These are phyloP conservation scores for Drosophila anceps DNA, from an alignment of 2,888 invertebrate genomes.

Conservation along the genomic window DNA sequence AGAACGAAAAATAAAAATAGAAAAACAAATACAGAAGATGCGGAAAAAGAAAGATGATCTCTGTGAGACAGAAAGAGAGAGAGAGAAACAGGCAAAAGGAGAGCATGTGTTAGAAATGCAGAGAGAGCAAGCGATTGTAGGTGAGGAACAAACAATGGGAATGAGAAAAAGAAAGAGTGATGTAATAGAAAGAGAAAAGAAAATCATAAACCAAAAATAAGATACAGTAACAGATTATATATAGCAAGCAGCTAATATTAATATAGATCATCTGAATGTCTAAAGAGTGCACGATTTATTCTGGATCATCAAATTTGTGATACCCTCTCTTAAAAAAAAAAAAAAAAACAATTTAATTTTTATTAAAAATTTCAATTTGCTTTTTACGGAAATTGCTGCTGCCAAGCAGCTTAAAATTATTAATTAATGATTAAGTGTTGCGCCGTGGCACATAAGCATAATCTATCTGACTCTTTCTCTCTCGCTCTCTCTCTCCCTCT, in stretches of 20 bases:
- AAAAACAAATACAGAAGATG: too few species aligned
- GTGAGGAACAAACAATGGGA: too few species aligned
- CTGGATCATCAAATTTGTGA: not conserved
- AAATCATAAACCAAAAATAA: too few species aligned
- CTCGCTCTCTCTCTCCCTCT: not conserved
- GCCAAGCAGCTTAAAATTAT: slow-evolving; percentile 36
- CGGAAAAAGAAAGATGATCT: too few species aligned
- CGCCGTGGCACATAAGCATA: not conserved
- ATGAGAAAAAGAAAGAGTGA: not conserved
- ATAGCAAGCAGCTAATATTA: too few species aligned
- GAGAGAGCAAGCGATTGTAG: too few species aligned
- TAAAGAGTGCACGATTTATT: too few species aligned
- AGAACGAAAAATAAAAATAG: not conserved
- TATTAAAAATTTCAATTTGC: slow-evolving; percentile 3
- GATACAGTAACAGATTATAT: too few species aligned
- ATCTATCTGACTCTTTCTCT: not conserved
- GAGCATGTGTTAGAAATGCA: too few species aligned
- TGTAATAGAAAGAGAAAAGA: not conserved
- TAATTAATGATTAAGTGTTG: slow-evolving; percentile 21
- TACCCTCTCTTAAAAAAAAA: not conserved
- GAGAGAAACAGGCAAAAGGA: too few species aligned
- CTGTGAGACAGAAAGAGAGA: too few species aligned
- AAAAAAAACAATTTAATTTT: not conserved
- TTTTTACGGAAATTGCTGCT: slow-evolving; percentile 13
- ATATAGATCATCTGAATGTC: too few species aligned